Conservation (phyloP, 2,888 invertebrate genomes). For the Xylocampa areola region DNA sequence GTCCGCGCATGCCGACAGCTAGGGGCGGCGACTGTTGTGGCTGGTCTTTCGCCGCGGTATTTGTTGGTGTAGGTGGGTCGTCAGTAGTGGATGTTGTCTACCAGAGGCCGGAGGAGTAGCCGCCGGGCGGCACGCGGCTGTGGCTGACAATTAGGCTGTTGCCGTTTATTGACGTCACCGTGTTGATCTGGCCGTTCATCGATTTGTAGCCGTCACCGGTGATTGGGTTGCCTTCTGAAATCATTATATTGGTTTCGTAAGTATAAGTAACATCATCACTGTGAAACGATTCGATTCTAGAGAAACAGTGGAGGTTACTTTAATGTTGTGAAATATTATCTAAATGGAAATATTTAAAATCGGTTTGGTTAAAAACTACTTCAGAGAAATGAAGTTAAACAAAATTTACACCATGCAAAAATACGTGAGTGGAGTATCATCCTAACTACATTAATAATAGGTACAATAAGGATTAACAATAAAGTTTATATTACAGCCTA, state of each 20-base stretch:
- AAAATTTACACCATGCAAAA: slow-evolving; percentile 49
- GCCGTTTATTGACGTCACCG: slow-evolving; percentile 83
- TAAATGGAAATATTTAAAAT: slow-evolving; percentile 36
- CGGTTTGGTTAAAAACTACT: slow-evolving; percentile 39
- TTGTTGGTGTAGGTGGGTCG: slow-evolving; percentile 55
- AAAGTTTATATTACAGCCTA: slow-evolving; percentile 22
- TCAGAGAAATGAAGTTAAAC: slow-evolving; percentile 7
- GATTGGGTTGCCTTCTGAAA: slow-evolving; percentile 90
- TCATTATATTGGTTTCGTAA: slow-evolving; percentile 41
- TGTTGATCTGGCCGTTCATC: slow-evolving; percentile 90
- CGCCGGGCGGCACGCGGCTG: slow-evolving; percentile 92
- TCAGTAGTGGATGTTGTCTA: slow-evolving; percentile 74
- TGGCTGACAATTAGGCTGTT: slow-evolving; percentile 82
- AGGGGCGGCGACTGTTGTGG: slow-evolving; percentile 50
- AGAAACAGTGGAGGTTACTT: slow-evolving; percentile 31
- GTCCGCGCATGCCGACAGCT: slow-evolving; percentile 60
- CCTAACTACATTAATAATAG: slow-evolving; percentile 46
- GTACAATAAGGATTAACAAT: slow-evolving; percentile 19
- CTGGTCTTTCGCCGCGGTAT: slow-evolving; percentile 59
- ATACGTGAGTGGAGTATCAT: slow-evolving; percentile 38
- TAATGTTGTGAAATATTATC: slow-evolving; percentile 24
- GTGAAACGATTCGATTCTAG: slow-evolving; percentile 14
- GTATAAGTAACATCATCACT: slow-evolving; percentile 21
- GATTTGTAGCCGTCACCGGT: slow-evolving; percentile 90
- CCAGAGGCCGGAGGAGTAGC: slow-evolving; percentile 92